Base-by-base conservation (phyloP, 1,140 invertebrate species). In the Heliconius himera region DNA sequence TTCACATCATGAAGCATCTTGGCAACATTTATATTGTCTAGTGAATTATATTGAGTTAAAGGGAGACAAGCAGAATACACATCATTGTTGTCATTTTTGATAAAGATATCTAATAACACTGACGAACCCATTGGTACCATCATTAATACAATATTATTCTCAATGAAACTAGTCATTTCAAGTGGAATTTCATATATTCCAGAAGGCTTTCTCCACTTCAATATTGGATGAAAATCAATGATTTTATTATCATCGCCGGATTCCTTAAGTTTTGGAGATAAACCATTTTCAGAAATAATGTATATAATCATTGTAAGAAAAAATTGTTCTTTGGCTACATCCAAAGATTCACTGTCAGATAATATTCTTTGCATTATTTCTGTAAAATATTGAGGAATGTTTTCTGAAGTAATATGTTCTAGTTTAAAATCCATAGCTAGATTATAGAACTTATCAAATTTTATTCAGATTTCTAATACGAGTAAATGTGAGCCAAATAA, bases 1-100 rank as follows among this genome's bases (percentile, higher is more conserved):
- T 89, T 91, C 71, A 93, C 83, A 74, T 94, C 88, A 71, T 87
- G 79, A 83, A 93, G 92, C 77, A 93, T 90, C 85, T 90, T 87
- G 77, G 89, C 88, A 18, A 90, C 87, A 36, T 81, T 86, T 73
- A 87, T 85, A 76, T 84, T 85, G 73, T 88, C 80, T 16, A 85
- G 82, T 54, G 88, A 88, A 26, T 89, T 88, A 91, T 90, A 93
- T 29, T 85, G 81, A 78, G 84, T 89, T 16, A 90, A 76, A 26
- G 89, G 88, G 74, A 93, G 76, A 83, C 92, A 91, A 38, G 90
- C 82, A 73, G 89, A 87, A 83, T 93, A 93, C 56, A 89, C 89
- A 81, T 91, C 93, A 46, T 79, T 83, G 76, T 87, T 84, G 26
- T 88, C 80, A 38, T 88, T 83, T 82, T 83, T 88, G 18, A 91